phyloP scores from a whole-genome alignment of 1,140 invertebrate species.

The Doryteuthis pealeii region DNA sequence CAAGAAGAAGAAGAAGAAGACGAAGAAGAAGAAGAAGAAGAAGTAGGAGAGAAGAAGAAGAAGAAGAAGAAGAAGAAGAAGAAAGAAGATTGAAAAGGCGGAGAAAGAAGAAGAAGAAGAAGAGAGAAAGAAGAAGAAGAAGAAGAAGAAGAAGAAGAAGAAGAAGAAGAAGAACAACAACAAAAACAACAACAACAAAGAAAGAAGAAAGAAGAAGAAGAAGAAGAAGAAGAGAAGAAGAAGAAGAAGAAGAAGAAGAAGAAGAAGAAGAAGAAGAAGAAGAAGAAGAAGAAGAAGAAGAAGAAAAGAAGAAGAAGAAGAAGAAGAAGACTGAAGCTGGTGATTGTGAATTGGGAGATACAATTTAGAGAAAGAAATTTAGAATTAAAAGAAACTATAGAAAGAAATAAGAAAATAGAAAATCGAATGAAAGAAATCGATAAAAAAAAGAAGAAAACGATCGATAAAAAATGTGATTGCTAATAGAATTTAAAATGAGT shows the following conservation, averaged over 20 bases:
- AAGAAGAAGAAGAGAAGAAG: not conserved
- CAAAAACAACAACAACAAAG: not conserved
- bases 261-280: not conserved
- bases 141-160: slow-evolving; percentile 2
- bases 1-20: too few species aligned
- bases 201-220: not conserved
- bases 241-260: not conserved
- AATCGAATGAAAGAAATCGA: too few species aligned
- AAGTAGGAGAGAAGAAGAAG: too few species aligned
- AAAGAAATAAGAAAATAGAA: too few species aligned
- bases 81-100: too few species aligned
- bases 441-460: too few species aligned
- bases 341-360: not conserved
- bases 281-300: not conserved
- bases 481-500: too few species aligned
- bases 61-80: too few species aligned
- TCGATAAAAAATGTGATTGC: too few species aligned
- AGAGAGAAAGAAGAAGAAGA: not conserved
- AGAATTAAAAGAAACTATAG: too few species aligned
- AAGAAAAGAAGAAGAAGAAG: not conserved
- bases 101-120: slow-evolving; percentile 2
- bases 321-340: not conserved
- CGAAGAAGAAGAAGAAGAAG: too few species aligned
- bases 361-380: too few species aligned
- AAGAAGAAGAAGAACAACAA: not conserved